Evolutionary conservation across 1,140 invertebrate genomes (phyloP).

Genomic region (Drosophila saltans): DNA sequence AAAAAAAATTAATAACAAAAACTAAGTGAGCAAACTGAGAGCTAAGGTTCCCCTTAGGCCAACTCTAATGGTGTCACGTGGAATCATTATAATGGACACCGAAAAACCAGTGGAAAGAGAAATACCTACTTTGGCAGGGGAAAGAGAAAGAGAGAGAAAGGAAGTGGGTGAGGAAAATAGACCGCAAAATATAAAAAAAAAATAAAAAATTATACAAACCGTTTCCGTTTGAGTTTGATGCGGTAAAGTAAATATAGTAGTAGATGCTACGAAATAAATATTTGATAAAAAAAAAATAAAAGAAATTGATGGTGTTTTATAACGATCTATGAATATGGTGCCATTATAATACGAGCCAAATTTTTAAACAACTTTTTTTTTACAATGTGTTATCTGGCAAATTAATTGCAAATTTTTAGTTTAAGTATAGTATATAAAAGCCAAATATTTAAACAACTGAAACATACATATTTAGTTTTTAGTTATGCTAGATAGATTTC

Average conservation of each 20-base stretch:
- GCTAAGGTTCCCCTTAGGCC: slow-evolving; percentile 34
- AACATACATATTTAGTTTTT: too few species aligned
- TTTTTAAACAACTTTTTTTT: too few species aligned
- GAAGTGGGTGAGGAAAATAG: slow-evolving; percentile 32
- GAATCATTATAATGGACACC: slow-evolving; percentile 49
- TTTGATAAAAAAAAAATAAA: neutral
- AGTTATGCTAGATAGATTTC: too few species aligned
- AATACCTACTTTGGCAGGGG: neutral
- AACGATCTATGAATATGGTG: neutral
- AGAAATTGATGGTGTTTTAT: neutral
- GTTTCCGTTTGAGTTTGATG: slow-evolving; percentile 28
- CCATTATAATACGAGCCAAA: neutral
- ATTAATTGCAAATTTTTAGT: too few species aligned
- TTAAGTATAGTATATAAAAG: too few species aligned
- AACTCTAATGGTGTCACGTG: slow-evolving; percentile 62
- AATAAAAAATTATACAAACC: slow-evolving; percentile 23
- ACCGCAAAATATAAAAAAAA: slow-evolving; percentile 20
- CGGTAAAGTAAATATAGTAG: neutral
- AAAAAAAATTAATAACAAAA: slow-evolving; percentile 41
- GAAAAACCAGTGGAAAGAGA: too few species aligned
- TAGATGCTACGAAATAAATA: slow-evolving; percentile 13
- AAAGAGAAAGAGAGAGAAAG: slow-evolving; percentile 23
- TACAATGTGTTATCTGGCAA: too few species aligned
- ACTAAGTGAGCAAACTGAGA: slow-evolving; percentile 50
- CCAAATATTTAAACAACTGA: too few species aligned